Conservation (phyloP, 92 coral and sea anemone species). For the Palythoa caribaeorum region DNA sequence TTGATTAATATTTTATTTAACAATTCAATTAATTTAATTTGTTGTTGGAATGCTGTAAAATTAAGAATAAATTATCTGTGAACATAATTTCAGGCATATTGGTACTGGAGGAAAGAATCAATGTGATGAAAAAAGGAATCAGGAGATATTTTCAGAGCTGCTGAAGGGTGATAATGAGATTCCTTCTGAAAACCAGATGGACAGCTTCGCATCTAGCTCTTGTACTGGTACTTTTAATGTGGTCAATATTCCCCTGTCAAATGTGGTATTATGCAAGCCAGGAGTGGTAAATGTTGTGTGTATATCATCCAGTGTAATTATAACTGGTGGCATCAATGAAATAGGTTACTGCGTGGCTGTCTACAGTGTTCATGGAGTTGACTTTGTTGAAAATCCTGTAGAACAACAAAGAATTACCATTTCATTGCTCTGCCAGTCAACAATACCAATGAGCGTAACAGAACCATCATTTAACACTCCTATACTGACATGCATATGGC, state of each 20-base stretch:
- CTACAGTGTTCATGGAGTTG: neutral
- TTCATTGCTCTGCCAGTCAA: neutral
- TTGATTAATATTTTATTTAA: too few relatives aligned
- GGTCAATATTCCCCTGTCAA: slow-evolving; percentile 1
- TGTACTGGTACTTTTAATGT: neutral
- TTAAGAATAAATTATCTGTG: neutral
- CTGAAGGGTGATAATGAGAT: neutral
- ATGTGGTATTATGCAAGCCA: slow-evolving; percentile 5
- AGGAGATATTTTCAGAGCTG: slow-evolving; percentile 41
- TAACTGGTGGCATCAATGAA: slow-evolving; percentile 8
- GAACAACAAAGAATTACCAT: neutral
- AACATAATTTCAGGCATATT: neutral
- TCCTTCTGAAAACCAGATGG: neutral
- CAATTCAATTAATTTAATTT: neutral
- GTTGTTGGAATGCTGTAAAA: neutral
- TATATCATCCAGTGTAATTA: neutral
- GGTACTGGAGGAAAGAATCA: neutral
- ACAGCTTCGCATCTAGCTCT: neutral
- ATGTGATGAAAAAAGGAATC: slow-evolving; percentile 9
- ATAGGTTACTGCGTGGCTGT: slow-evolving; percentile 7
- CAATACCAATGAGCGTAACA: neutral
- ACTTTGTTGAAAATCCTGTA: neutral
- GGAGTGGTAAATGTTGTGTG: neutral
- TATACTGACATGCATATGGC: neutral
- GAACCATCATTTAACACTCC: neutral